Conservation (phyloP, 2,113 vertebrate genomes). For the Cyanoderma ruficeps region DNA sequence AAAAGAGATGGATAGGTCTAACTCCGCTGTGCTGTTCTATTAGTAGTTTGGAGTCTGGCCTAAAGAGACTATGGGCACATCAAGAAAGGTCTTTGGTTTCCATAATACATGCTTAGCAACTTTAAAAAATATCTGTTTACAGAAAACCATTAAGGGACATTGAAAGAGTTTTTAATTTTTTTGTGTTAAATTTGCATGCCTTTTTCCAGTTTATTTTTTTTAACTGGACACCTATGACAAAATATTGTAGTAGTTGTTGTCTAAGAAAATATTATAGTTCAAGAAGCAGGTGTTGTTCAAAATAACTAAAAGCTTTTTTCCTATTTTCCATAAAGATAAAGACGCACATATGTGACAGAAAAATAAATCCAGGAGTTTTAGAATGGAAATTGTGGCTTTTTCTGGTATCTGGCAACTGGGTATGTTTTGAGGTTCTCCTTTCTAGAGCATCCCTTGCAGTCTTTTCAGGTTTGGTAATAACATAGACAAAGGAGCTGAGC, state of each 20-base stretch:
- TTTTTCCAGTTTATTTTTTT: not conserved
- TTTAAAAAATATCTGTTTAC: not conserved
- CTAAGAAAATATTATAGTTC: not conserved
- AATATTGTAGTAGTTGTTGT: not conserved
- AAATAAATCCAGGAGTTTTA: not conserved
- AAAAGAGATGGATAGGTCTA: not conserved
- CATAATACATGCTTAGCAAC: not conserved
- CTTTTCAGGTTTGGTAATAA: not conserved
- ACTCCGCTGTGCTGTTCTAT: not conserved
- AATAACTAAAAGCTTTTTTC: not conserved
- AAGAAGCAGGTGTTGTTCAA: not conserved
- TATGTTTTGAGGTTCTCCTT: not conserved
- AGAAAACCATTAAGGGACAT: not conserved
- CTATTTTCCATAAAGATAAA: not conserved
- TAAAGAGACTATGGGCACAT: not conserved
- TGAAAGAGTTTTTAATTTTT: not conserved
- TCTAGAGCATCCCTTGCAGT: not conserved
- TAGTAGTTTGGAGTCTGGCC: not conserved
- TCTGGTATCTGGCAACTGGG: not conserved
- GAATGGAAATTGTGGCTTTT: not conserved
- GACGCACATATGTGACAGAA: not conserved
- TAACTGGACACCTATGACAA: not conserved
- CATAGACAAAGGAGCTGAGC: not conserved
- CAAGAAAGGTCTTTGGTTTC: not conserved
- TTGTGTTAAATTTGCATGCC: not conserved